Conservation (phyloP, 2,888 invertebrate species). For the Oligia latruncula region DNA sequence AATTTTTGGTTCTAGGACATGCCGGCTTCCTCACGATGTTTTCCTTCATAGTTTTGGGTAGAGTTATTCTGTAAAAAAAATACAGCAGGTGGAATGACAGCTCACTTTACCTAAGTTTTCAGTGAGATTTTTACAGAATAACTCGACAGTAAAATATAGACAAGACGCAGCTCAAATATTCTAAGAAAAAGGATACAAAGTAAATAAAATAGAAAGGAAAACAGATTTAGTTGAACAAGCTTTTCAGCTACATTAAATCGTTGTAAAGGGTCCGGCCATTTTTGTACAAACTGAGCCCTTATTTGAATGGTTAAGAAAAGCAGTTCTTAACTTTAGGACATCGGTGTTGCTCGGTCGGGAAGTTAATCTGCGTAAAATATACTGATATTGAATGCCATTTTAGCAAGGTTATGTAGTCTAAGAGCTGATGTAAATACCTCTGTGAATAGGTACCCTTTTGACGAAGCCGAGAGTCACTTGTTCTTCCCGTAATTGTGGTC, state of each 20-base stretch:
- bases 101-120: no score
- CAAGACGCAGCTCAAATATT: background rate
- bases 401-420: background rate
- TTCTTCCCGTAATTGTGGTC: background rate
- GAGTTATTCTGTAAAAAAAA: no score
- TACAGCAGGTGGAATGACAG: no score
- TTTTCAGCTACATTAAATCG: slow-evolving; percentile 28
- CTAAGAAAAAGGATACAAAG: slow-evolving; percentile 10
- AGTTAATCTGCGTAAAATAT: background rate
- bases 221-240: slow-evolving; percentile 30
- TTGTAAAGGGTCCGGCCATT: slow-evolving; percentile 14
- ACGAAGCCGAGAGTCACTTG: background rate
- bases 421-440: background rate
- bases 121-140: background rate
- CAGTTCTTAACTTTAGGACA: slow-evolving; percentile 18
- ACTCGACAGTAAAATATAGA: no score
- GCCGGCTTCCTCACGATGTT: no score
- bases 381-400: background rate
- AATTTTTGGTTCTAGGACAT: no score
- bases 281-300: slow-evolving; percentile 10
- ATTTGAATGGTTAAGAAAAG: slow-evolving; percentile 18
- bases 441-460: background rate
- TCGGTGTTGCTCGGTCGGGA: background rate
- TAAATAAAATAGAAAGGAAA: slow-evolving; percentile 27
- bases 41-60: no score